phyloP scores from a whole-genome alignment of 2,888 invertebrate species.

The Amphimallon solstitiale region DNA sequence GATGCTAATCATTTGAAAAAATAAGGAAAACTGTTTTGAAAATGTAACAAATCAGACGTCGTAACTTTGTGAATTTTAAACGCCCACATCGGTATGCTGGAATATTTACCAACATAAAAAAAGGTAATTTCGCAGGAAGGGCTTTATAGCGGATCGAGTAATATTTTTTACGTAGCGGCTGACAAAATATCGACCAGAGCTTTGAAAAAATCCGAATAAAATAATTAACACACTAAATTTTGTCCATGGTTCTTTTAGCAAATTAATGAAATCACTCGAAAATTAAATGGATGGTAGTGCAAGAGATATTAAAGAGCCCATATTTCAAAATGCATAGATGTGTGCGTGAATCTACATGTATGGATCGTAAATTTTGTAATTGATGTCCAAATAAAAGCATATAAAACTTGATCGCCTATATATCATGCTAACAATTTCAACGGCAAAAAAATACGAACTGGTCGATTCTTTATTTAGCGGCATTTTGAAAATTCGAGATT shows the following conservation, averaged over 20 bases:
- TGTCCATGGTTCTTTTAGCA: not conserved
- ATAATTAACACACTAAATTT: slow-evolving; percentile 25
- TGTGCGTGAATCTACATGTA: slow-evolving; percentile 8
- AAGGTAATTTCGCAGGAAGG: not conserved
- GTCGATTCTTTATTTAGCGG: not conserved
- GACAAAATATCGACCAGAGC: slow-evolving; percentile 1
- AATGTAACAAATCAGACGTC: too few species aligned
- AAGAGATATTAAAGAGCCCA: slow-evolving; percentile 4
- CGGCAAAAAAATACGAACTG: slow-evolving; percentile 3
- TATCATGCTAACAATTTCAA: not conserved
- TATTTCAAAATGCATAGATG: slow-evolving; percentile 18
- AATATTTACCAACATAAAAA: not conserved
- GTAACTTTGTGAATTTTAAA: too few species aligned
- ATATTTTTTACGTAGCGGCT: slow-evolving; percentile 1
- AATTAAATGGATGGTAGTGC: slow-evolving; percentile 24
- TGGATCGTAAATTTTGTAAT: slow-evolving; percentile 25
- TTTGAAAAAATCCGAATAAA: slow-evolving; percentile 15
- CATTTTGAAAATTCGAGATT: too few species aligned
- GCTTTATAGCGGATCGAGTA: slow-evolving; percentile 16
- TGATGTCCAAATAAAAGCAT: slow-evolving; percentile 27
- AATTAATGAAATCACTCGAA: slow-evolving; percentile 31
- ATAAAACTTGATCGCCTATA: slow-evolving; percentile 21
- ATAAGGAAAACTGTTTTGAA: too few species aligned
- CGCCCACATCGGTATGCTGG: too few species aligned
- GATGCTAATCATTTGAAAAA: too few species aligned